phyloP scores from a whole-genome alignment of 2,113 vertebrate species.

The Vidua chalybeata region DNA sequence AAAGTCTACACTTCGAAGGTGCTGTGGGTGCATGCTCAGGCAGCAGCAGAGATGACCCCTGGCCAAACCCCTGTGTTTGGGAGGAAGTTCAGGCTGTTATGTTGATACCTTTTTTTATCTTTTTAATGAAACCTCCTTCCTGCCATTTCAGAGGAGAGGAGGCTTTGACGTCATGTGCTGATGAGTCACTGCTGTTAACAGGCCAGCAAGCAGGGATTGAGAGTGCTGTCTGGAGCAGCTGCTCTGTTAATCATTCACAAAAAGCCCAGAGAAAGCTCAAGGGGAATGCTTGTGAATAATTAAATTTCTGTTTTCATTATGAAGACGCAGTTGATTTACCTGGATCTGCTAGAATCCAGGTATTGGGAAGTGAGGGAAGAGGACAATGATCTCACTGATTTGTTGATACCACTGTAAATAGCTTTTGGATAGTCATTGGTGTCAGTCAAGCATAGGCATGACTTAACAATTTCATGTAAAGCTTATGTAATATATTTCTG shows the following conservation, averaged over 20 bases:
- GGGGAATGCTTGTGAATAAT: constrained; percentile 75
- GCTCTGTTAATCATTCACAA: constrained; percentile 78
- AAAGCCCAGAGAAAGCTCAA: constrained; percentile 66
- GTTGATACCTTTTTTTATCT: constrained; percentile 50
- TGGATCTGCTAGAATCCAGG: constrained; percentile 43
- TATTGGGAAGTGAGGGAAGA: constrained; percentile 4
- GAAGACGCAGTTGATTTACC: constrained; percentile 51
- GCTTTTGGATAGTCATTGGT: not conserved
- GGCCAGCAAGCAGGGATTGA: constrained; percentile 58
- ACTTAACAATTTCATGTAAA: not conserved
- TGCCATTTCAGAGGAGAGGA: constrained; percentile 51
- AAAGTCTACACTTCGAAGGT: not conserved
- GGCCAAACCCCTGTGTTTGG: not conserved
- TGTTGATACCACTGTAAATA: not conserved
- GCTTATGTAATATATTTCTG: not conserved
- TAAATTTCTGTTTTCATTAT: constrained; percentile 77
- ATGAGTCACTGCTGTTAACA: constrained; percentile 74
- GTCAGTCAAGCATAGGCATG: not conserved
- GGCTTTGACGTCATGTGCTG: constrained; percentile 71
- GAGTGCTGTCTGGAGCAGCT: constrained; percentile 64
- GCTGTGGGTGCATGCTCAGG: fast-evolving
- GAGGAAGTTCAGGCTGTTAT: constrained; percentile 67
- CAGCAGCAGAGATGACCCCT: constrained; percentile 26
- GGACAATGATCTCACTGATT: not conserved
- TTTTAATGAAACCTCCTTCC: constrained; percentile 66